These are phyloP conservation scores for Rhynchopsitta pachyrhyncha DNA, from an alignment of 2,113 vertebrate genomes.

Conservation along the genomic window DNA sequence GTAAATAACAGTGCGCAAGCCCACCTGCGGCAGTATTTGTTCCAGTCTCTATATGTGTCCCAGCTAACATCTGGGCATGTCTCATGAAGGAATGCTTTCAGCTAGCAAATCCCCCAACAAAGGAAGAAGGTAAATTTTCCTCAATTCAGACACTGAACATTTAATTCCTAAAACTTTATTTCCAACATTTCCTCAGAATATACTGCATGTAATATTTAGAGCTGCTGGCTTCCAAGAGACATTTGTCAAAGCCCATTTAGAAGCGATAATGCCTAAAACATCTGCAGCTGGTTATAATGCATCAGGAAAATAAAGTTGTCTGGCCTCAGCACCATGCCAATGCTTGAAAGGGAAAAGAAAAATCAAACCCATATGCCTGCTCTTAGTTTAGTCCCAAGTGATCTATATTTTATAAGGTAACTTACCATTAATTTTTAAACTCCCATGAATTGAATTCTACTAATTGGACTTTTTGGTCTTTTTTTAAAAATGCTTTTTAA, in stretches of 20 bases:
- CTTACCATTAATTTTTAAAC: conserved; percentile 48
- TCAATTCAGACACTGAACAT: neutral
- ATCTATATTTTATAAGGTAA: conserved; percentile 46
- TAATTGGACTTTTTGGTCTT: conserved; percentile 52
- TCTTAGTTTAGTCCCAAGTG: conserved; percentile 27
- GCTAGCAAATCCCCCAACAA: neutral
- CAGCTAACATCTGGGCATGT: neutral
- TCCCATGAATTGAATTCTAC: conserved; percentile 17
- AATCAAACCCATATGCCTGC: conserved; percentile 32
- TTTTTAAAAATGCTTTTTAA: neutral
- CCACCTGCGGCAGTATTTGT: neutral
- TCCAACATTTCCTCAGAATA: conserved; percentile 27
- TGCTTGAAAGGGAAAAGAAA: neutral
- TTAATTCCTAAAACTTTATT: conserved; percentile 47
- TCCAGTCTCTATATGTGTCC: neutral
- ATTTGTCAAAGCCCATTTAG: conserved; percentile 42
- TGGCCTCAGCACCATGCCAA: neutral
- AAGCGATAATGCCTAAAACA: conserved; percentile 55
- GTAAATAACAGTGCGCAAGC: neutral
- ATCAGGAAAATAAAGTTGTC: conserved; percentile 48
- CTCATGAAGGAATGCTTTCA: neutral
- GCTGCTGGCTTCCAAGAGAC: conserved; percentile 38
- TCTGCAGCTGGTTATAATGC: conserved; percentile 47
- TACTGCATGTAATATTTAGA: conserved; percentile 15
- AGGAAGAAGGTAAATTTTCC: conserved; percentile 17